Conservation (phyloP, 2,888 invertebrate species). For the Rhaphigaster nebulosa region DNA sequence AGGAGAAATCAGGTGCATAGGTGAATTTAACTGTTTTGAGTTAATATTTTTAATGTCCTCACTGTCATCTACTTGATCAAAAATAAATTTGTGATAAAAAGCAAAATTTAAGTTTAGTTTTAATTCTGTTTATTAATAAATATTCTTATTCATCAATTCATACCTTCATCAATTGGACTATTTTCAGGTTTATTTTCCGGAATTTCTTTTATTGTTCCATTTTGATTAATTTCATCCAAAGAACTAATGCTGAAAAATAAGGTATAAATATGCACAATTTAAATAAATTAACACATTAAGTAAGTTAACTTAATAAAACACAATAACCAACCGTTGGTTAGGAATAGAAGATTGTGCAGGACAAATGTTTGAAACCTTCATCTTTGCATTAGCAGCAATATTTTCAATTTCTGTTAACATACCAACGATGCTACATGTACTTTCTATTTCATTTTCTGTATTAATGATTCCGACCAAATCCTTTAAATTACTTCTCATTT, state of each 20-base stretch:
- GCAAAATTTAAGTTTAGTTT: neutral
- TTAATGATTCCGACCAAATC: conserved; percentile 12
- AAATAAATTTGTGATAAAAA: neutral
- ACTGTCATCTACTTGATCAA: neutral
- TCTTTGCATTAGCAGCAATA: conserved; percentile 46
- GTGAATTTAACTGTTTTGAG: neutral
- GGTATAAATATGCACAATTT: neutral
- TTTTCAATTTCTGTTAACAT: conserved; percentile 48
- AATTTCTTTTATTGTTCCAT: neutral
- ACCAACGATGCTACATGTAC: neutral
- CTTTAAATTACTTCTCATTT: conserved; percentile 47
- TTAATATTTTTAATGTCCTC: neutral
- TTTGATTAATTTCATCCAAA: neutral
- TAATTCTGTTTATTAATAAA: neutral
- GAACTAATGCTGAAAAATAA: conserved; percentile 29
- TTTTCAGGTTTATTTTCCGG: neutral
- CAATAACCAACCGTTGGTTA: neutral
- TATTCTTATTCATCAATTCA: neutral
- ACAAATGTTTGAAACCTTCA: conserved; percentile 28
- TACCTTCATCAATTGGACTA: neutral
- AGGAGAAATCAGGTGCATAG: neutral
- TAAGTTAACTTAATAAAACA: neutral
- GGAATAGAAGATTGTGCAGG: neutral
- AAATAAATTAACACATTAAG: neutral
- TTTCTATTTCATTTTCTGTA: neutral